Percentiles rank a stretch among this genome's conserved stretches.
These are phyloP conservation scores for Apoda limacodes DNA, from an alignment of 2,888 invertebrate genomes.

Conservation along the genomic window DNA sequence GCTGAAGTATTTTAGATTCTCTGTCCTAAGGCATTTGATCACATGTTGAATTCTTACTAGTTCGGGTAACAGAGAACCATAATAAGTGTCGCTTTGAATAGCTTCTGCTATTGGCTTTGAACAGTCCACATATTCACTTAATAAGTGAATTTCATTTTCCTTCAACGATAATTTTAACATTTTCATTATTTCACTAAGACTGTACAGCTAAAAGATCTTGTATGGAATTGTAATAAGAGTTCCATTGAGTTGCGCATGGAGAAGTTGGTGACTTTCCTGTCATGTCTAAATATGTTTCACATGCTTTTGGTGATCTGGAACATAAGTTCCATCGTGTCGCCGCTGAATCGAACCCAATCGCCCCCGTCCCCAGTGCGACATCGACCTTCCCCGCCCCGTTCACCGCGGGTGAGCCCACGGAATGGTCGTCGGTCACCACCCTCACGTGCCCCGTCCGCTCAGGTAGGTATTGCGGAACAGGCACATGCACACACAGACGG, in stretches of 20 bases:
- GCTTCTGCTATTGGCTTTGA: conserved; percentile 19
- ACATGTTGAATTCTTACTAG: conserved; percentile 11
- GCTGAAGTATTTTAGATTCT: conserved; percentile 14
- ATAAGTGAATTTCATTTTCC: conserved; percentile 20
- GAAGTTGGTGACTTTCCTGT: conserved; percentile 19
- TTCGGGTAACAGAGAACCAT: conserved; percentile 18
- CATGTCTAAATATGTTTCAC: too few relatives aligned
- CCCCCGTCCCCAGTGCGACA: too few relatives aligned
- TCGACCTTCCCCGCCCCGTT: too few relatives aligned
- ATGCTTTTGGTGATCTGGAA: too few relatives aligned
- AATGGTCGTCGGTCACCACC: too few relatives aligned
- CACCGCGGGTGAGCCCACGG: too few relatives aligned
- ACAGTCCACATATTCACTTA: conserved; percentile 18
- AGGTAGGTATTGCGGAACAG: too few relatives aligned
- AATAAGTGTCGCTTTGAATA: conserved; percentile 18
- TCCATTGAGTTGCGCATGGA: conserved; percentile 17
- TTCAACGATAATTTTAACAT: too few relatives aligned
- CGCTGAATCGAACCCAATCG: too few relatives aligned
- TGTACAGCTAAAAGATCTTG: conserved; percentile 15
- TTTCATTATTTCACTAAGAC: conserved; percentile 13
- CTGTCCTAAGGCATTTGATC: conserved; percentile 9
- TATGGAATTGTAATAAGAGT: conserved; percentile 17
- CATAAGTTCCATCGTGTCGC: too few relatives aligned
- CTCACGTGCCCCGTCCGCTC: too few relatives aligned
- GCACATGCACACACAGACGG: too few relatives aligned